A percentile compares a stretch with the other conserved stretches of the same genome.
Evolutionary conservation across 2,888 invertebrate genomes (phyloP).

Genomic region (Cephonodes hylas): DNA sequence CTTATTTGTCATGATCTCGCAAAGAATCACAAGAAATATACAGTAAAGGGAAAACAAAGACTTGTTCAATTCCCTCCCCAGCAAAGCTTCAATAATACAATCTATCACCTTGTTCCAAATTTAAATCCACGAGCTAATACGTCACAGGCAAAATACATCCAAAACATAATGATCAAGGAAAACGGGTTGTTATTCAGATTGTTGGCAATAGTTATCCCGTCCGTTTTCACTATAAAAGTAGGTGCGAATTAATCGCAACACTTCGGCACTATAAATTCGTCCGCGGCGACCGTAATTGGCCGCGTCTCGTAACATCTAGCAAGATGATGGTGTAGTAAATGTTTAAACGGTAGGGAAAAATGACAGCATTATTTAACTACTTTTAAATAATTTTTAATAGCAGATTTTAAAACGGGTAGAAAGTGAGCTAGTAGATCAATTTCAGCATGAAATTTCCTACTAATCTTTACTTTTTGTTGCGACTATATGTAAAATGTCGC

Average conservation of each 20-base stretch:
- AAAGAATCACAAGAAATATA: no score
- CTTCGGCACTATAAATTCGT: slow-evolving; percentile 6
- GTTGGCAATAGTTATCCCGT: neutral
- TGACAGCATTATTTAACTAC: neutral
- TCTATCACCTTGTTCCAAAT: no score
- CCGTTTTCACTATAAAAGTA: slow-evolving; percentile 7
- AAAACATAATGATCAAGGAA: no score
- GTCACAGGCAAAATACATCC: neutral
- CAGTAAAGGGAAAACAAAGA: no score
- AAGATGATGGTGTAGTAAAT: neutral
- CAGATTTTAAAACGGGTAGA: no score
- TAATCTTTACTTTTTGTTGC: no score
- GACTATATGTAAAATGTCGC: no score
- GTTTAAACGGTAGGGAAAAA: neutral
- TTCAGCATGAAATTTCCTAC: no score
- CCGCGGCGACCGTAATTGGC: slow-evolving; percentile 11
- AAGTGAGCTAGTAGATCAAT: no score
- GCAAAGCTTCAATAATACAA: no score
- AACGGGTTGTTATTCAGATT: neutral
- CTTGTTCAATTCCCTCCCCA: no score
- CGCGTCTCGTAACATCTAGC: slow-evolving; percentile 14
- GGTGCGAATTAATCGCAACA: neutral
- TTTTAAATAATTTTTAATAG: neutral
- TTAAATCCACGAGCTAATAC: neutral
- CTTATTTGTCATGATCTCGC: no score